Percentiles rank a stretch among this genome's conserved stretches.
Evolutionary conservation across 2,888 invertebrate genomes (phyloP).

Genomic region (Acleris holmiana): DNA sequence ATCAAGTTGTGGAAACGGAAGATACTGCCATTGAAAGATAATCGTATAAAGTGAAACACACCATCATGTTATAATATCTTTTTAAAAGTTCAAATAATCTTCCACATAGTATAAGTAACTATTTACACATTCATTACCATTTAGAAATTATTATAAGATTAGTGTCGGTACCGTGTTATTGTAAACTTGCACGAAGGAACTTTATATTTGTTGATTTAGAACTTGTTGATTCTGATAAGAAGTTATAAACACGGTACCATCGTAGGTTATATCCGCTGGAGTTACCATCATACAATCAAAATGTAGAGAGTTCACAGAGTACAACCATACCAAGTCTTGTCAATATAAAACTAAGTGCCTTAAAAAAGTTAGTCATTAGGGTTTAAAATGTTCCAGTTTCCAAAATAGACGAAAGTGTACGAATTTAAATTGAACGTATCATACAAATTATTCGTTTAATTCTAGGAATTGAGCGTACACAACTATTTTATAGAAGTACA

Average conservation of each 20-base stretch:
- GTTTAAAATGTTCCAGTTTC: slow-evolving; percentile 67
- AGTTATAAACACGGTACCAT: slow-evolving; percentile 60
- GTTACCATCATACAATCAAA: slow-evolving; percentile 83
- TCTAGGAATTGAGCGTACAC: slow-evolving; percentile 5
- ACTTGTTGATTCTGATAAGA: slow-evolving; percentile 28
- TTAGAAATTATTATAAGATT: slow-evolving; percentile 74
- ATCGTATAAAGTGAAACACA: slow-evolving; percentile 48
- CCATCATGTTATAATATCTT: slow-evolving; percentile 54
- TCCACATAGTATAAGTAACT: slow-evolving; percentile 75
- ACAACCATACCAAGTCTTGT: slow-evolving; percentile 78
- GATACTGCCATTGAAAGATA: slow-evolving; percentile 65
- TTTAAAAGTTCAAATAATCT: slow-evolving; percentile 67
- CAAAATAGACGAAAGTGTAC: slow-evolving; percentile 45
- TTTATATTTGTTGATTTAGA: slow-evolving; percentile 26
- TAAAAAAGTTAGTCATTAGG: slow-evolving; percentile 82
- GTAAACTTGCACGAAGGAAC: slow-evolving; percentile 39
- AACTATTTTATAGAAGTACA: slow-evolving; percentile 17
- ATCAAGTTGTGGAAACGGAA: slow-evolving; percentile 44
- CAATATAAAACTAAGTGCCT: slow-evolving; percentile 82
- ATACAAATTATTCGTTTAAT: slow-evolving; percentile 2
- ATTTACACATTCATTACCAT: slow-evolving; percentile 80
- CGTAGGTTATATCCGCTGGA: slow-evolving; percentile 71
- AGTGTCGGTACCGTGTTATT: slow-evolving; percentile 56
- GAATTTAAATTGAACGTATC: slow-evolving; percentile 5
- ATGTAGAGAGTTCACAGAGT: slow-evolving; percentile 77